Evolutionary conservation across 2,113 vertebrate genomes (phyloP), one percentile per base, ranked within the genome.

Genomic region (Notechis scutatus): DNA sequence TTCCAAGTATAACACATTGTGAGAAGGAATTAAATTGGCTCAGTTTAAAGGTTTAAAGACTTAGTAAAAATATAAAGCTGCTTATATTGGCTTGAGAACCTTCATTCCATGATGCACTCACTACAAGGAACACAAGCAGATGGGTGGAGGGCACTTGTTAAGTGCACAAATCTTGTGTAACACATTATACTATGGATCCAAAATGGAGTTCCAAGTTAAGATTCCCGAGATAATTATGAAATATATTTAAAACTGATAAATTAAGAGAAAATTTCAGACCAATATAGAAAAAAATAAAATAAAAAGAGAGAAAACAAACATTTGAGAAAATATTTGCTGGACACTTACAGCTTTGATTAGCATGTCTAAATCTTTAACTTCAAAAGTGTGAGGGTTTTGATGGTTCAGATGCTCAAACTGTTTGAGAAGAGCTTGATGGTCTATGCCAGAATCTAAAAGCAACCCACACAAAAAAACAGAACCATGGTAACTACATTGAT

Each of bases 341-440:
- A 57, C 39, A 97, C 98, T 97, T 97, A 99, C 99, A 93, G 99
- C 98, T 98, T 97, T 99, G 96, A 99, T 99, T 93, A 99, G 97
- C 96, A 98, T 98, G 97, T 99, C 99, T 96, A 99, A 97, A 96
- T 99, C 99, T 90, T 98, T 99, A 93, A 99, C 98, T 96, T 99
- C 99, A 47, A 99, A 99, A 0, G 98, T 99, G 94, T 99, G 98
- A 64, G 99, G 99, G 97, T 99, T 99, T 97, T 98, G 97, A 96
- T 99, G 99, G 96, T 99, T 99, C 94, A 99, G 96, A 94, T 99
- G 98, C 93, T 99, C 99, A 96, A 99, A 99, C 96, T 99, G 99
- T 96, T 99, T 99, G 61, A 99, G 97, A 91, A 99, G 97, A 95
- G 98, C 97, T 91, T 99, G 99, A 96, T 99, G 98, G 94, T 99